Conservation (phyloP, 2,113 vertebrate species). For the Nothocercus nigrocapillus region DNA sequence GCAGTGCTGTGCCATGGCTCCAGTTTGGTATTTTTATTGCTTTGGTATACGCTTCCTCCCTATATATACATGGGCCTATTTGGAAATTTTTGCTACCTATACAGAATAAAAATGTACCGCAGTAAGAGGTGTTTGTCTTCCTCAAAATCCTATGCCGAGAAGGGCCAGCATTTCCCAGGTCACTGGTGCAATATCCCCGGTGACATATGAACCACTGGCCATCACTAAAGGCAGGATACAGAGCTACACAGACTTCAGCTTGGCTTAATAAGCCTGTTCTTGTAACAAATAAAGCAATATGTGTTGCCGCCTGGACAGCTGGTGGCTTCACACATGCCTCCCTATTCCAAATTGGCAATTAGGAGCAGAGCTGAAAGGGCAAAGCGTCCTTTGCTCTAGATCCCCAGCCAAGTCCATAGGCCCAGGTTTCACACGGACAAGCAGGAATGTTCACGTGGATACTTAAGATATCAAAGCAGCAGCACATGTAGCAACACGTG, state of each 20-base stretch:
- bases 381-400: conserved; percentile 47
- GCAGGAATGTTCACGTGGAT: conserved; percentile 27
- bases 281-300: neutral
- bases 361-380: conserved; percentile 42
- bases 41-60: neutral
- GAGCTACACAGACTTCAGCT: neutral
- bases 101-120: neutral
- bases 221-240: neutral
- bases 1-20: neutral
- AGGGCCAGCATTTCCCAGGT: neutral
- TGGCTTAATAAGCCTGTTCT: neutral
- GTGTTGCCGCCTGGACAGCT: conserved; percentile 25
- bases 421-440: conserved; percentile 18
- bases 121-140: neutral
- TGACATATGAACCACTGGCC: neutral
- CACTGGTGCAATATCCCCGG: neutral
- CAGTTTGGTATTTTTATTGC: neutral
- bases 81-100: neutral
- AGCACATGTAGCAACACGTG: conserved; percentile 28
- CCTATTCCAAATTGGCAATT: conserved; percentile 5
- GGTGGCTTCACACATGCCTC: neutral
- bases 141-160: neutral
- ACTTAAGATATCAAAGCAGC: neutral
- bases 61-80: neutral
- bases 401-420: conserved; percentile 49